A percentile compares a stretch with the other conserved stretches of the same genome.
These are phyloP conservation scores for Zaprionus capensis DNA, from an alignment of 1,140 invertebrate species.

Conservation along the genomic window DNA sequence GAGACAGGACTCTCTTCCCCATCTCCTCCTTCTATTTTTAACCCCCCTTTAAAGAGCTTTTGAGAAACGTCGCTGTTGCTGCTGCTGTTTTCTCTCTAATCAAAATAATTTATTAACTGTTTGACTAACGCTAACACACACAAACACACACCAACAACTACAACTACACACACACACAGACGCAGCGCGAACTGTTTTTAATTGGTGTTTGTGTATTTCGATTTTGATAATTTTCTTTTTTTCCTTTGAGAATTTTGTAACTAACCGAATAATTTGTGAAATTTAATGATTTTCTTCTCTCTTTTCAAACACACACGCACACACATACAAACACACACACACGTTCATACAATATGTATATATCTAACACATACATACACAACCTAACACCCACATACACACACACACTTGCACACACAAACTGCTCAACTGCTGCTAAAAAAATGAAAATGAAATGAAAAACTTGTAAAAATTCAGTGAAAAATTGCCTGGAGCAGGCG, in stretches of 20 bases:
- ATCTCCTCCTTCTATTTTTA: not conserved
- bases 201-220: constrained; percentile 31
- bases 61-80: not conserved
- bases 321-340: constrained; percentile 45
- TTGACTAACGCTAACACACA: constrained; percentile 26
- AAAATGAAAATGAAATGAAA: constrained; percentile 37
- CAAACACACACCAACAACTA: constrained; percentile 26
- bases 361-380: constrained; percentile 44
- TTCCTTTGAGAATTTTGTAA: constrained; percentile 41
- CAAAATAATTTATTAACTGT: constrained; percentile 29
- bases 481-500: constrained; percentile 77
- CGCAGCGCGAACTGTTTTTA: constrained; percentile 22
- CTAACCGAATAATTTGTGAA: constrained; percentile 67
- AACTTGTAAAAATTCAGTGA: constrained; percentile 34
- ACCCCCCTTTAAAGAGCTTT: not conserved
- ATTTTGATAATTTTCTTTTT: constrained; percentile 11
- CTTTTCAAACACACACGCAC: constrained; percentile 53
- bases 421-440: constrained; percentile 43
- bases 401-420: constrained; percentile 45
- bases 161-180: constrained; percentile 46
- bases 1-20: not conserved
- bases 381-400: constrained; percentile 32
- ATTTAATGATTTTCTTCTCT: constrained; percentile 75
- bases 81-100: constrained; percentile 25
- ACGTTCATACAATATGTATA: constrained; percentile 45